Conservation (phyloP, 2,113 vertebrate species). For the Fregetta grallaria region DNA sequence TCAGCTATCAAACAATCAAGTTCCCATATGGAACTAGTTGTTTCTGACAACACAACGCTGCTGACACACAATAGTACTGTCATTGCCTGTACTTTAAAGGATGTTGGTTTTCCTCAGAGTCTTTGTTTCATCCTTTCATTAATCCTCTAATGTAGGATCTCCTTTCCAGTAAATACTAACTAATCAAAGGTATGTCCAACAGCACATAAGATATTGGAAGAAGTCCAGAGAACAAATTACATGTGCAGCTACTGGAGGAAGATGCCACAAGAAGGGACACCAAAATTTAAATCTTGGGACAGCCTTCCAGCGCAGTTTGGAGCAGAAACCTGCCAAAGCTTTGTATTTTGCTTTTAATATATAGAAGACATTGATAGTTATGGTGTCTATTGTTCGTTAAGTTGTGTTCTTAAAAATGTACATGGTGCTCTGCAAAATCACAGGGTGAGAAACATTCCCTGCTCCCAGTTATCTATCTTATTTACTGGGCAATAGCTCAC, state of each 20-base stretch:
- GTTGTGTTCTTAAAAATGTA: neutral
- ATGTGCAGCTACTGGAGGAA: neutral
- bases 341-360: neutral
- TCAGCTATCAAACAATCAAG: rapidly evolving
- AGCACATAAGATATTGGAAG: neutral
- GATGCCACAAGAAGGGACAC: neutral
- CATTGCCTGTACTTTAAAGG: neutral
- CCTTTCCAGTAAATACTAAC: neutral
- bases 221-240: neutral
- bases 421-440: neutral
- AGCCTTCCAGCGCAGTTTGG: neutral
- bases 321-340: neutral
- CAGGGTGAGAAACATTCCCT: neutral
- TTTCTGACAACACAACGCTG: neutral
- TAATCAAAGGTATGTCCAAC: neutral
- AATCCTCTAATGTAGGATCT: neutral
- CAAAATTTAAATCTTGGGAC: neutral
- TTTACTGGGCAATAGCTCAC: neutral
- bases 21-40: neutral
- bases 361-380: neutral
- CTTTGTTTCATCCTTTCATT: neutral
- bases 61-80: neutral
- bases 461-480: neutral
- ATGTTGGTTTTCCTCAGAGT: neutral
- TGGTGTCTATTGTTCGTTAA: neutral